phyloP scores from a whole-genome alignment of 2,113 vertebrate genomes.

The Mesembrinibis cayennensis region DNA sequence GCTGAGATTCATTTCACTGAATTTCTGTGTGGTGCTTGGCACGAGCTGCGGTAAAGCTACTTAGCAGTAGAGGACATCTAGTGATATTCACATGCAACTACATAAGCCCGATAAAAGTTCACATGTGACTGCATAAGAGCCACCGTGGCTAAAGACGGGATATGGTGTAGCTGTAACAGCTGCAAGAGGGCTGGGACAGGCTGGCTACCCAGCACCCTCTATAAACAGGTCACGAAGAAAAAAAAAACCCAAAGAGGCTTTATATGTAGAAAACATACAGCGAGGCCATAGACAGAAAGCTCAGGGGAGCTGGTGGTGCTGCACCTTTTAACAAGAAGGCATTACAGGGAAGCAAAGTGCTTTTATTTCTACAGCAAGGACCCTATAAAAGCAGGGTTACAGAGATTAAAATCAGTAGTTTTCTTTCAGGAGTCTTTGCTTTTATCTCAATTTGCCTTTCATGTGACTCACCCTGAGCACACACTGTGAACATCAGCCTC shows the following conservation, averaged over 20 bases:
- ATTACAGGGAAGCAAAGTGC: background rate
- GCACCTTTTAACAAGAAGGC: background rate
- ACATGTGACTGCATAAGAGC: background rate
- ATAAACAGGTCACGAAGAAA: background rate
- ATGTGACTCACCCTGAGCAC: conserved; percentile 3
- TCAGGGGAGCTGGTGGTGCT: background rate
- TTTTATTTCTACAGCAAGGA: background rate
- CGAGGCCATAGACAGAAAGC: background rate
- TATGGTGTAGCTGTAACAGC: background rate
- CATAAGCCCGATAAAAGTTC: background rate
- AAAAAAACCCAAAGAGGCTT: background rate
- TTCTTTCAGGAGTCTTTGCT: conserved; percentile 9
- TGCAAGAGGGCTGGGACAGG: background rate
- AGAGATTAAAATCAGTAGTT: background rate
- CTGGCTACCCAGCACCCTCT: background rate
- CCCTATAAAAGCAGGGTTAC: background rate
- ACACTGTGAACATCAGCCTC: background rate
- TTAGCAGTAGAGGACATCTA: conserved; percentile 54
- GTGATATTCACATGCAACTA: conserved; percentile 39
- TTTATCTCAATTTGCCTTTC: conserved; percentile 36
- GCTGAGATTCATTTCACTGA: background rate
- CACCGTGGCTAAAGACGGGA: accelerated
- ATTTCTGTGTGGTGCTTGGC: background rate
- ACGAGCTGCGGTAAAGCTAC: background rate
- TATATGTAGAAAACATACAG: background rate